Conservation (phyloP, 2,113 vertebrate genomes). For the Sceloporus tristichus region DNA sequence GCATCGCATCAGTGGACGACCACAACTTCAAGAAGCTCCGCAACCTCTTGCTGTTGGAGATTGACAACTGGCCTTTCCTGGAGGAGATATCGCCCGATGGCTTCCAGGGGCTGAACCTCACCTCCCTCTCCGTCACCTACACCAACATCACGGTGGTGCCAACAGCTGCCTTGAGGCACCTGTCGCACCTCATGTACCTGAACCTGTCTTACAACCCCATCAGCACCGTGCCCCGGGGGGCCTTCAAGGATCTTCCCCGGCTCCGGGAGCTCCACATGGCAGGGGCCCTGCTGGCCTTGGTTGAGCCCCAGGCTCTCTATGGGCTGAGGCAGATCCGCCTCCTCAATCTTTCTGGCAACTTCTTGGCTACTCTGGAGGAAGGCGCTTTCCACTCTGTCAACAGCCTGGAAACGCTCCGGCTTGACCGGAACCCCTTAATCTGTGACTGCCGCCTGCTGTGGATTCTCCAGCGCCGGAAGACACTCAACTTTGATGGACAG, state of each 20-base stretch:
- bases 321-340: constrained; percentile 92
- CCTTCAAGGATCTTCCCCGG: constrained; percentile 90
- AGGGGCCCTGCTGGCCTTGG: constrained; percentile 82
- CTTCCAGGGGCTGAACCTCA: constrained; percentile 94
- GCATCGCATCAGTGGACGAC: constrained; percentile 88
- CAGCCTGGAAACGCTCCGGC: constrained; percentile 90
- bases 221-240: constrained; percentile 89
- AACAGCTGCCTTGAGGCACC: constrained; percentile 87
- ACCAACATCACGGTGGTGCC: constrained; percentile 96
- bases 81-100: constrained; percentile 90
- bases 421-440: constrained; percentile 93
- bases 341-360: constrained; percentile 94
- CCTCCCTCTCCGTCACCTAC: constrained; percentile 93
- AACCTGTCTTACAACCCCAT: constrained; percentile 97
- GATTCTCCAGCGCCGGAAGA: constrained; percentile 95
- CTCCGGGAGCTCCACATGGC: constrained; percentile 96
- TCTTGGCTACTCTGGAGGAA: constrained; percentile 91
- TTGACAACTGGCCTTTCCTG: constrained; percentile 93
- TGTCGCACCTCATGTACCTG: constrained; percentile 91
- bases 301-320: constrained; percentile 90
- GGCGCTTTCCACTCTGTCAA: constrained; percentile 93
- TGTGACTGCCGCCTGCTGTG: constrained; percentile 97
- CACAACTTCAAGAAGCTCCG: constrained; percentile 91
- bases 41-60: constrained; percentile 89
- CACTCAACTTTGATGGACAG: constrained; percentile 90